Conservation (phyloP, 2,797 vertebrate species). For the Mareca strepera region DNA sequence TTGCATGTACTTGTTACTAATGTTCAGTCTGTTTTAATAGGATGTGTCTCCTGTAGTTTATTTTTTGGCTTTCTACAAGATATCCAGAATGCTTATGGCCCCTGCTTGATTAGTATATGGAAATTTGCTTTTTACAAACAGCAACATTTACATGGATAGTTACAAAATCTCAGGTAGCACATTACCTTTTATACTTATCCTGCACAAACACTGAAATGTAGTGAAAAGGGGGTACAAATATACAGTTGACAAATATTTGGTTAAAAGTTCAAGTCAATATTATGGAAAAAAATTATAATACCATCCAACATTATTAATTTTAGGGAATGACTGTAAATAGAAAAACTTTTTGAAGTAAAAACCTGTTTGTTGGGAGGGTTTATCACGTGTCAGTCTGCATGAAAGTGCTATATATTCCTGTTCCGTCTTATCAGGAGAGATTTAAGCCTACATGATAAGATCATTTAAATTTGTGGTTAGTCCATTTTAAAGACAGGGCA, state of each 20-base stretch:
- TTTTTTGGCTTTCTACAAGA: neutral
- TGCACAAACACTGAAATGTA: neutral
- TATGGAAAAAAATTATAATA: neutral
- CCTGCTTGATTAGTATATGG: neutral
- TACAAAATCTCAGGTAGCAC: neutral
- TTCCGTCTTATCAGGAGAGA: neutral
- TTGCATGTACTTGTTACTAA: neutral
- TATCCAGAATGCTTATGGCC: neutral
- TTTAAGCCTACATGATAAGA: neutral
- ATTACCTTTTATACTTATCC: neutral
- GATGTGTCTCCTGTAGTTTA: neutral
- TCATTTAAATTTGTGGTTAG: neutral
- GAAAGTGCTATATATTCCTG: neutral
- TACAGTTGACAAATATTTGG: neutral
- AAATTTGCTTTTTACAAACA: neutral
- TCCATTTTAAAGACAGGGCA: neutral
- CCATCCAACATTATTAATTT: neutral
- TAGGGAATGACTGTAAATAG: neutral
- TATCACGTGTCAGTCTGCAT: neutral
- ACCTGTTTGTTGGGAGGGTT: neutral
- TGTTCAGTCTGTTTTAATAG: neutral
- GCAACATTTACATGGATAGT: neutral
- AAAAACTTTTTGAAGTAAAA: constrained; percentile 14
- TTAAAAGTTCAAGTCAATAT: neutral
- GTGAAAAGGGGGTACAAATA: neutral